Evolutionary conservation across 2,113 vertebrate species (phyloP).

Genomic region (Cavia aperea): DNA sequence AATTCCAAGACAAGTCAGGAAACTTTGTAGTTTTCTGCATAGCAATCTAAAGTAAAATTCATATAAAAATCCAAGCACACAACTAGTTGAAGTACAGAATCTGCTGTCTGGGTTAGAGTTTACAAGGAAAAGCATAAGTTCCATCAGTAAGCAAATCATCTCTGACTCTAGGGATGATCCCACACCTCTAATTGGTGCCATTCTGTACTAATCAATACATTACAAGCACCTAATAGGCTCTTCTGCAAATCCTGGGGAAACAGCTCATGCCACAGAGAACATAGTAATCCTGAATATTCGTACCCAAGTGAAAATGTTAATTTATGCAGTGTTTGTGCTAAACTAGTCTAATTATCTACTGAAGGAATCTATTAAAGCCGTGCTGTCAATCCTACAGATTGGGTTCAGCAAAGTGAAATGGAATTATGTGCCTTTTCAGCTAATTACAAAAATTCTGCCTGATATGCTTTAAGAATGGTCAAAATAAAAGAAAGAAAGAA

Average conservation of each 20-base stretch:
- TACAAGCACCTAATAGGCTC: slow-evolving; percentile 61
- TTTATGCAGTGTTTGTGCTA: slow-evolving; percentile 67
- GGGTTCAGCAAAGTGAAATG: slow-evolving; percentile 67
- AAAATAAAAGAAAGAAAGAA: background rate
- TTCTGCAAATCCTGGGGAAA: slow-evolving; percentile 54
- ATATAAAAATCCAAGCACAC: slow-evolving; percentile 31
- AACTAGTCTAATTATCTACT: slow-evolving; percentile 69
- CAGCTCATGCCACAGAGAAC: slow-evolving; percentile 53
- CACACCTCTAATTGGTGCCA: slow-evolving; percentile 61
- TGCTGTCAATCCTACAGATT: slow-evolving; percentile 63
- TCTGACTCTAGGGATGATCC: slow-evolving; percentile 51
- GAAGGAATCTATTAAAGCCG: slow-evolving; percentile 66
- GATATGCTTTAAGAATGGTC: slow-evolving; percentile 61
- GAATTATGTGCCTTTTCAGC: slow-evolving; percentile 57
- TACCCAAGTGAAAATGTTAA: slow-evolving; percentile 66
- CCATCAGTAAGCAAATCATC: slow-evolving; percentile 31
- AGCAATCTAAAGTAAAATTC: slow-evolving; percentile 50
- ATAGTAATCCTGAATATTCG: slow-evolving; percentile 65
- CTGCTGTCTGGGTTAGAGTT: slow-evolving; percentile 46
- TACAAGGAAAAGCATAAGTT: slow-evolving; percentile 49
- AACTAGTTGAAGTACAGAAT: slow-evolving; percentile 45
- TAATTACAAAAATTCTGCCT: slow-evolving; percentile 65
- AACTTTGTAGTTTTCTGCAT: background rate
- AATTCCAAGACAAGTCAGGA: slow-evolving; percentile 38
- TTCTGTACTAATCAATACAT: slow-evolving; percentile 63